Base-by-base conservation (phyloP, 2,113 vertebrate species). In the Oceanodroma tethys region DNA sequence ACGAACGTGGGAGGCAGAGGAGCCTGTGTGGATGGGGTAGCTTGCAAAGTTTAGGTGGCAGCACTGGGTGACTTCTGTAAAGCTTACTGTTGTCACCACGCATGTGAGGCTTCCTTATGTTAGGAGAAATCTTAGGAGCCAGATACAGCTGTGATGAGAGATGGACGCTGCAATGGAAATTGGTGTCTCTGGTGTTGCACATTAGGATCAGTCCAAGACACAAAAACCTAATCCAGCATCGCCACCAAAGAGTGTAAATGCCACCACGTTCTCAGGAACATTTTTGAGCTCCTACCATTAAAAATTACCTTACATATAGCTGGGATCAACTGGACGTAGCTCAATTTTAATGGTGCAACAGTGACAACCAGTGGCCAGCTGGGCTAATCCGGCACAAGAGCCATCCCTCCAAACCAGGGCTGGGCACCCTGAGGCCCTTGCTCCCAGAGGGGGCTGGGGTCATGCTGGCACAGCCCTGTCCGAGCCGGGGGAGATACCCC, bases 281-380 rank as follows among this genome's bases (percentile, higher is more conserved):
- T 40, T 84, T 84, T 70, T 70, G 40, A 78, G 16, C 7, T 85
- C 80, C 68, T 81, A 50, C 32, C 27, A 14, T 81, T 88, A 65
- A 80, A 50, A 38, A 79, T 72, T 29, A 63, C 19, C 7, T 45
- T 83, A 53, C 4, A 14, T 86, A 62, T 18, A 88, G 26, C 40
- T 7, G 48, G 58, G 90, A 73, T 93, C 89, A 59, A 63, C 50
- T 81, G 86, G 76, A 47, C 76, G 0, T 23, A 29, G 66, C 52
- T 93, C 68, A 89, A 32, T 91, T 84, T 88, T 68, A 76, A 42
- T 95, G 83, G 62, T 95, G 45, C 90, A 96, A 96, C 95, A 97
- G 92, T 96, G 92, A 97, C 81, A 91, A 96, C 81, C 95, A 74
- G 73, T 95, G 94, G 86, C 81, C 85, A 96, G 42, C 72, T 22